Base-by-base conservation (phyloP, 2,888 invertebrate species). In the Enchytraeus crypticus region DNA sequence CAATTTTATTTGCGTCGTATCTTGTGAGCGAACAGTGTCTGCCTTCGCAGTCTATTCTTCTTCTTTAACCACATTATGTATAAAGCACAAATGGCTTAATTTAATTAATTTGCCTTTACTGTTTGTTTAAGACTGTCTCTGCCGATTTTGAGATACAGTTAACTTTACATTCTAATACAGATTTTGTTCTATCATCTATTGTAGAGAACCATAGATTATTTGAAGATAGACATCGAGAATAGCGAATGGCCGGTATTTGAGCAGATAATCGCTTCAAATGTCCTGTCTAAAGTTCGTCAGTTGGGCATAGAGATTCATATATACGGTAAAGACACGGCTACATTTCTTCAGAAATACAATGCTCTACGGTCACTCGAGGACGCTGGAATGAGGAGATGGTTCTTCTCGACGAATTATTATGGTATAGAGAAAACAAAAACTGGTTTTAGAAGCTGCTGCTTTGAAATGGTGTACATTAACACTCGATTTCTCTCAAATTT, bases 181-280 rank as follows among this genome's bases (percentile, higher is more conserved):
- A n/a, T n/a, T n/a, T n/a, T n/a, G n/a, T n/a, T n/a, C n/a, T n/a
- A n/a, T n/a, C n/a, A n/a, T n/a, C 18, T 38, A 18, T 38, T 18
- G n/a, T n/a, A 55, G 38, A 11, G 32, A n/a, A 14, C 38, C 2
- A 73, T 78, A 30, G 75, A 77, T 62, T 75, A 75, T 57, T 64
- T 78, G 18, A 78, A 78, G 63, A 73, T 78, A 61, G 78, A 78
- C 62, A 71, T 78, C 11, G 77, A 78, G 56, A 73, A 71, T 32
- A 70, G 69, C 1, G 78, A 78, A 59, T 78, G 77, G 74, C 65
- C 66, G 3, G 71, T 72, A 1, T 57, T 77, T 2, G 47, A 59
- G 23, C 59, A 58, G 11, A 63, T 66, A 51, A 11, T 66, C 8
- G 18, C 56, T 4, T 51, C 51, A 5, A 61, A 60, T 1, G 45